Percentiles rank a stretch among this genome's conserved stretches.
Conservation (phyloP, 2,113 vertebrate genomes). For the Amphilophus citrinellus region DNA sequence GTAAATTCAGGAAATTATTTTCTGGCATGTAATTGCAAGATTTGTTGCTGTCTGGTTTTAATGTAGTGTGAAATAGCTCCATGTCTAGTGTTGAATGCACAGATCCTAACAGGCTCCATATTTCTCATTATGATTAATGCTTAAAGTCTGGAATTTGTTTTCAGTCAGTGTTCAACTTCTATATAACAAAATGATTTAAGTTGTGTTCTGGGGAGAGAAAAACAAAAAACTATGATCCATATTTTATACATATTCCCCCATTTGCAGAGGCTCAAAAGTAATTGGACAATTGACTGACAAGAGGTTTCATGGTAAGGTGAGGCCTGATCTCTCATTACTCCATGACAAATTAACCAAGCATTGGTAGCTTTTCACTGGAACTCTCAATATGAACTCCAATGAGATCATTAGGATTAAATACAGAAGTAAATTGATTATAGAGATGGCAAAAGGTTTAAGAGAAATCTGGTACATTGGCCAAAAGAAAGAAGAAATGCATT, state of each 20-base stretch:
- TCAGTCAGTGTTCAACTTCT: not conserved
- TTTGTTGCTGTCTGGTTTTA: slow-evolving; percentile 24
- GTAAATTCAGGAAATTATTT: slow-evolving; percentile 8
- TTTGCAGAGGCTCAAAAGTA: too few relatives aligned
- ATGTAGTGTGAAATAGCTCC: slow-evolving; percentile 42
- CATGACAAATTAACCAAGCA: not conserved
- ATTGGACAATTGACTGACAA: too few relatives aligned
- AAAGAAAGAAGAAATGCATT: not conserved
- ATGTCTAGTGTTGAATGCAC: not conserved
- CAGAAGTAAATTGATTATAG: not conserved
- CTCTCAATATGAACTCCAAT: not conserved
- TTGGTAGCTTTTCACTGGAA: not conserved
- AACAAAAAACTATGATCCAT: not conserved
- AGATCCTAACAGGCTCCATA: not conserved
- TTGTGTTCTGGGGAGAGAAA: not conserved
- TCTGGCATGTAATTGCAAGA: slow-evolving; percentile 31
- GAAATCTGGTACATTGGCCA: too few relatives aligned
- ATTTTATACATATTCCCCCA: too few relatives aligned
- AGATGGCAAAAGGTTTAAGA: too few relatives aligned
- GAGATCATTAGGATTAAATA: not conserved
- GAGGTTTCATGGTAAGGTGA: too few relatives aligned
- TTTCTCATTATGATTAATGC: not conserved
- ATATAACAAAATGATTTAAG: not conserved
- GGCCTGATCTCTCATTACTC: too few relatives aligned
- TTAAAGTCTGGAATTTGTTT: not conserved